These are phyloP conservation scores for Rattus rattus DNA, from an alignment of 2,113 vertebrate species.

Conservation along the genomic window DNA sequence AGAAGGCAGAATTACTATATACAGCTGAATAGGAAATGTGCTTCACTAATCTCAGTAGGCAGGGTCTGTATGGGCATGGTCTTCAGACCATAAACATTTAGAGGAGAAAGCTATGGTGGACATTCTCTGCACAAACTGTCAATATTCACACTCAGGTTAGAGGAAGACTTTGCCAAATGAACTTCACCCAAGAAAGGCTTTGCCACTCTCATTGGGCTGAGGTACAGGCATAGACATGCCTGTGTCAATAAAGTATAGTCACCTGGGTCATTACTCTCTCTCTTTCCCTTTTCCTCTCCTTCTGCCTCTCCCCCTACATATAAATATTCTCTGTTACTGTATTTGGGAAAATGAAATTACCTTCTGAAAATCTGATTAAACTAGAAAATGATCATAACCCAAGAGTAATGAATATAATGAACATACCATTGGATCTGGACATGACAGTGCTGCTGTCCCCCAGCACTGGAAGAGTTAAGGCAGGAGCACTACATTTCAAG, in stretches of 20 bases:
- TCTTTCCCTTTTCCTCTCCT: no score
- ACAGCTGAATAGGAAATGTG: neutral
- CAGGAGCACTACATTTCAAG: neutral
- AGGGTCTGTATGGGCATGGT: neutral
- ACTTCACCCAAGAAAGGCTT: neutral
- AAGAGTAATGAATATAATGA: neutral
- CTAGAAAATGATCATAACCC: neutral
- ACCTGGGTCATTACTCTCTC: neutral
- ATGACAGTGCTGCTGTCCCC: neutral
- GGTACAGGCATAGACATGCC: neutral
- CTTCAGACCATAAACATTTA: neutral
- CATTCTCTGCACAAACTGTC: neutral
- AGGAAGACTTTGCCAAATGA: neutral
- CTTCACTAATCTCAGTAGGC: neutral
- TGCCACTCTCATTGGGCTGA: neutral
- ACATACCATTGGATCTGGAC: neutral
- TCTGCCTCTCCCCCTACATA: neutral
- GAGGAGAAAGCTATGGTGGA: neutral
- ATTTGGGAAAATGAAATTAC: conserved; percentile 7
- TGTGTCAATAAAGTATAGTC: neutral
- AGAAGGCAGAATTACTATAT: neutral
- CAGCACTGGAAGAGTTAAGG: neutral
- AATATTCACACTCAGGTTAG: neutral
- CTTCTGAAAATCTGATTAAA: neutral
- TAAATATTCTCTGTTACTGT: neutral